Evolutionary conservation across 2,113 vertebrate species (phyloP), one percentile per base, ranked within the genome.

Genomic region (Cynoglossus semilaevis): DNA sequence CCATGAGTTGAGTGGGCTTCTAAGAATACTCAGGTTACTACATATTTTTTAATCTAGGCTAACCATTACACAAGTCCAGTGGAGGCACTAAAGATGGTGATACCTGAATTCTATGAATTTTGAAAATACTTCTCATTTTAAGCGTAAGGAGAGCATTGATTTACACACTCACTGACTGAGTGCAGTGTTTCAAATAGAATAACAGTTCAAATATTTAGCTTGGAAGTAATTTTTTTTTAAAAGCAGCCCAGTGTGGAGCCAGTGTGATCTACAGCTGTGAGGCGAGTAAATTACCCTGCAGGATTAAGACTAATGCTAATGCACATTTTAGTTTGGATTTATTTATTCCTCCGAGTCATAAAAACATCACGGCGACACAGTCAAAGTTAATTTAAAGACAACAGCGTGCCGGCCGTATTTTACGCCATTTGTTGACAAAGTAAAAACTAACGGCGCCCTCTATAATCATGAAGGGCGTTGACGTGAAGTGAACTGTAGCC

Each of bases 401-500:
- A 51, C 50, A 51, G 50, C 34, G n/a, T 9, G 2, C 34, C 10
- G n/a, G 3, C 50, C 37, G 50, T 51, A 51, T 51, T 37, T 51
- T 37, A 51, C 7, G 35, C 35, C 50, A 37, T 51, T 51, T 51
- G 50, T 51, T 51, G 50, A 51, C 50, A 51, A 35, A 51, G 50
- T 51, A 13, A 16, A 17, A 17, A 5, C 50, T 15, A 37, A 51
- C 50, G 37, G 50, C 50, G 85, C 83, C 85, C 58, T 68, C 49
- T 38, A 46, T 82, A 85, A 85, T 83, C 80, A 84, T 79, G 81
- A 67, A 54, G 44, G 63, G 59, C 64, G 79, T 77, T 60, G 72
- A 72, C 67, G 87, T 85, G 87, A 87, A 89, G 87, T 88, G 84
- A 88, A 86, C 81, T 88, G 85, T 82, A 75, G 80, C 79, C 76